Conservation (phyloP, 2,113 vertebrate species). For the Dasyurus viverrinus region DNA sequence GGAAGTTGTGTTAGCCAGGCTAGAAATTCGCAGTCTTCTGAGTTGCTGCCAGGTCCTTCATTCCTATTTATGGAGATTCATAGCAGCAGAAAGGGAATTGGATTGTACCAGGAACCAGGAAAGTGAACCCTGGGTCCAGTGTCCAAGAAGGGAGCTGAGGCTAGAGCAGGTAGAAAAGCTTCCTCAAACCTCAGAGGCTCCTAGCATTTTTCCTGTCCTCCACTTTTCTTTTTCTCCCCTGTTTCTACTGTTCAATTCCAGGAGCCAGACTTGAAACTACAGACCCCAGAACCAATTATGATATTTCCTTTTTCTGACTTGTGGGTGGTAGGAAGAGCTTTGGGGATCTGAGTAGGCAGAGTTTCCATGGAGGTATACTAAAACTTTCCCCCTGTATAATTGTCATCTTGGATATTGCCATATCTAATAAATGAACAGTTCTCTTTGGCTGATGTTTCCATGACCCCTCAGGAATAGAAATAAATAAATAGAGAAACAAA, state of each 20-base stretch:
- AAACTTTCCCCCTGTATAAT: not conserved
- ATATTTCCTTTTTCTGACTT: not conserved
- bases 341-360: not conserved
- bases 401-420: not conserved
- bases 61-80: not conserved
- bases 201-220: not conserved
- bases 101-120: not conserved
- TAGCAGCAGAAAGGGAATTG: not conserved
- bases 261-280: not conserved
- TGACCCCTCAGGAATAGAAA: not conserved
- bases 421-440: not conserved
- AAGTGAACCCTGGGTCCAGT: not conserved
- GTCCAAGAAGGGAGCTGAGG: not conserved
- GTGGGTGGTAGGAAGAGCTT: not conserved
- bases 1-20: not conserved
- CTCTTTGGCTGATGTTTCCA: not conserved
- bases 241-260: not conserved
- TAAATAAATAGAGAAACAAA: not conserved
- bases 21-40: not conserved
- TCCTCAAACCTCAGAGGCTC: not conserved
- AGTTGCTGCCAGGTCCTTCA: not conserved
- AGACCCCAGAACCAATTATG: not conserved
- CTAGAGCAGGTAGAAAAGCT: not conserved
- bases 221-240: not conserved
- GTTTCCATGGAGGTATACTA: not conserved